Percentiles rank a stretch among this genome's conserved stretches.
These are phyloP conservation scores for Leucophenga varia DNA, from an alignment of 1,140 invertebrate genomes.

Conservation along the genomic window DNA sequence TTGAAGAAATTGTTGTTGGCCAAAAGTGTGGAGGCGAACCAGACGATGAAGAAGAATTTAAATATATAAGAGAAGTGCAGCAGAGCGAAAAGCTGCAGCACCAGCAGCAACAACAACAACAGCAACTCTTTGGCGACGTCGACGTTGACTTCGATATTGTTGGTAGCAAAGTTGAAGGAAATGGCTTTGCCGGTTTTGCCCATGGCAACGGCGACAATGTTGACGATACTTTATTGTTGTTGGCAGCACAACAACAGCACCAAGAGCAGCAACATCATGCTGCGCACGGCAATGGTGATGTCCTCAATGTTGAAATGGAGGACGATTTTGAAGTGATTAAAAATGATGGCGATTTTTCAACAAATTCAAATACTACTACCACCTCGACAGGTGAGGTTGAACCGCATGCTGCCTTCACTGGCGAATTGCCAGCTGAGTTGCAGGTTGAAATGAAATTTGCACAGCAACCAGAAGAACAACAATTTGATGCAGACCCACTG, in stretches of 20 bases:
- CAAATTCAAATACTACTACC: slow-evolving; percentile 41
- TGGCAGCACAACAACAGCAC: not conserved
- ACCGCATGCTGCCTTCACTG: slow-evolving; percentile 8
- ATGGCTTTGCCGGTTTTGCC: no score
- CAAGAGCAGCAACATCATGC: not conserved
- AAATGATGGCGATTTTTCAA: slow-evolving; percentile 44
- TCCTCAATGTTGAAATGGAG: slow-evolving; percentile 21
- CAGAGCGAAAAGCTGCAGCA: slow-evolving; percentile 49
- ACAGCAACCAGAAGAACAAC: not conserved
- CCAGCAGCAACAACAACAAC: slow-evolving; percentile 26
- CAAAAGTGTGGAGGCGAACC: slow-evolving; percentile 28
- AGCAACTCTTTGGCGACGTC: slow-evolving; percentile 23
- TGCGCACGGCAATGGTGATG: slow-evolving; percentile 3
- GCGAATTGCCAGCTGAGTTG: slow-evolving; percentile 7
- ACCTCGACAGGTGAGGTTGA: slow-evolving; percentile 37
- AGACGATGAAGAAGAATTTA: slow-evolving; percentile 45
- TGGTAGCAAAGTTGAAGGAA: no score
- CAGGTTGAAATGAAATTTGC: slow-evolving; percentile 19
- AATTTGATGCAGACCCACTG: no score
- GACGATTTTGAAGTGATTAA: slow-evolving; percentile 48
- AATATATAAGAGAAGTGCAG: slow-evolving; percentile 51
- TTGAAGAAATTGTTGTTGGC: slow-evolving; percentile 27
- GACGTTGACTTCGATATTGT: slow-evolving; percentile 12
- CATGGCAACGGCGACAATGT: slow-evolving; percentile 3
- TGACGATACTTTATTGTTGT: not conserved